Conservation (phyloP, 2,888 invertebrate species). For the Agriotes lineatus region DNA sequence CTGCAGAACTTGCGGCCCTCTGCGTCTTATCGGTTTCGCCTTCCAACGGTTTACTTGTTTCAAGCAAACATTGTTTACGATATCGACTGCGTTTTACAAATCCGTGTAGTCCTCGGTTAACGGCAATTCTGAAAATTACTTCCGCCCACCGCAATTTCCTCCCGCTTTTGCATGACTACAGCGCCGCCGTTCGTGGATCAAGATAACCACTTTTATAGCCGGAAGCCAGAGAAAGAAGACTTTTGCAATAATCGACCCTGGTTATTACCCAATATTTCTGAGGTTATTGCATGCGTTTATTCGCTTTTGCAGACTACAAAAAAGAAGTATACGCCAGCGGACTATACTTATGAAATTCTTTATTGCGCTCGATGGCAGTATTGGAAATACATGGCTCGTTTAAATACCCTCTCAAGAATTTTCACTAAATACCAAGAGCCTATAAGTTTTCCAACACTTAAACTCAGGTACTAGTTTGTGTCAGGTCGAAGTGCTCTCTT, state of each 20-base stretch:
- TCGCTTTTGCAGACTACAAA: conserved; percentile 30
- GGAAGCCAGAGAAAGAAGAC: conserved; percentile 41
- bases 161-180: conserved; percentile 40
- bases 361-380: conserved; percentile 19
- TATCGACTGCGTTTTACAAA: conserved; percentile 30
- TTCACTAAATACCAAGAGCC: too few species aligned
- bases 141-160: conserved; percentile 31
- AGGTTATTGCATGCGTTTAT: conserved; percentile 38
- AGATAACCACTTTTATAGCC: conserved; percentile 45
- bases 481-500: conserved; percentile 3
- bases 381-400: neutral
- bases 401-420: neutral
- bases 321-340: conserved; percentile 18
- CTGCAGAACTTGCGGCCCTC: neutral
- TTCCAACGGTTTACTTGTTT: conserved; percentile 17
- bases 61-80: conserved; percentile 19
- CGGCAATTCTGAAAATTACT: conserved; percentile 35
- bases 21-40: conserved; percentile 14
- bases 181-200: conserved; percentile 44
- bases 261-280: conserved; percentile 39
- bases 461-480: conserved; percentile 8
- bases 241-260: conserved; percentile 39
- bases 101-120: conserved; percentile 15
- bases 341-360: conserved; percentile 2
- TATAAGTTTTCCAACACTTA: conserved; percentile 5